A percentile compares a stretch with the other conserved stretches of the same genome.
phyloP scores from a whole-genome alignment of 2,888 invertebrate genomes.

The Autographa gamma region DNA sequence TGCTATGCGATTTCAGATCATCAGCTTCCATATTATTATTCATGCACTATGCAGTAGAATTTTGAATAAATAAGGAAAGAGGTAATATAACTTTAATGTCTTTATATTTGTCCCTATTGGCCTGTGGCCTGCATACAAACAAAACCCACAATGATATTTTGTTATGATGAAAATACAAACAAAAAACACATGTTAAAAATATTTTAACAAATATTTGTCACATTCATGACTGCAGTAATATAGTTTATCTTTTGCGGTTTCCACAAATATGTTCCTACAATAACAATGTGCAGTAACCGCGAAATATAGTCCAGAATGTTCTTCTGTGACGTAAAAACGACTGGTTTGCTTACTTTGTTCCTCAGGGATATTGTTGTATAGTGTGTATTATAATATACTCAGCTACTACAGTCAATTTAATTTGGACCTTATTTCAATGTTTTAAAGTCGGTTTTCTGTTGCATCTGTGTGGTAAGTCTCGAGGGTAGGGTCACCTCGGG shows the following conservation, averaged over 20 bases:
- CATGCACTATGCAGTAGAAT: too few relatives aligned
- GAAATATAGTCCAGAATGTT: slow-evolving; percentile 27
- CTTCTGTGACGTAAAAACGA: background rate
- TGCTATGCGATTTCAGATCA: too few relatives aligned
- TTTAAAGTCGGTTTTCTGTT: background rate
- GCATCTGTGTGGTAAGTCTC: background rate
- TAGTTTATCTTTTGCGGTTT: slow-evolving; percentile 43
- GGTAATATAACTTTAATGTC: too few relatives aligned
- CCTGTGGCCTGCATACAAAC: background rate
- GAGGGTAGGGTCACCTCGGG: background rate
- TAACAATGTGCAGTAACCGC: background rate
- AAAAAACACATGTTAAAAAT: background rate
- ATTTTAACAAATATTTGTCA: background rate
- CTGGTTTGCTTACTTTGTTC: background rate
- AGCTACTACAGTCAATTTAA: background rate
- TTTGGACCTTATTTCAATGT: background rate
- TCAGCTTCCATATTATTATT: too few relatives aligned
- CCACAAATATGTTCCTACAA: background rate
- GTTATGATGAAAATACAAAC: background rate
- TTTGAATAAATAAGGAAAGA: too few relatives aligned
- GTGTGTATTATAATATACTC: too few relatives aligned
- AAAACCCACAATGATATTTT: background rate
- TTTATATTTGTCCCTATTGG: too few relatives aligned
- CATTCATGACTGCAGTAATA: background rate
- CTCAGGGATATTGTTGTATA: background rate